Base-by-base conservation (phyloP, 1,140 invertebrate genomes). In the Bradysia coprophila region DNA sequence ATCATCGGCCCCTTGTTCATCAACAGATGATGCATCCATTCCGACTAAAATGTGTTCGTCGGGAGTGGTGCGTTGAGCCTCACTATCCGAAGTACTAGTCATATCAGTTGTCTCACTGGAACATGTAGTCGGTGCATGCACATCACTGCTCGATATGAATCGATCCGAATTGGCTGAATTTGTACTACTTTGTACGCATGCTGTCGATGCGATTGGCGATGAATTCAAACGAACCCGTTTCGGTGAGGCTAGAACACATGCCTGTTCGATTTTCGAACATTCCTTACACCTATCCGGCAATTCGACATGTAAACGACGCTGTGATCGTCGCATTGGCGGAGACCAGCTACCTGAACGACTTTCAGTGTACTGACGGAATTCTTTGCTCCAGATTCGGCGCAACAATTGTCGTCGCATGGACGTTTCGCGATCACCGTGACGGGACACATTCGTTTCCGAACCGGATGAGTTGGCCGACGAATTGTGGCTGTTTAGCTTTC, bases 341-440 rank as follows among this genome's bases (percentile, higher is more conserved):
- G 42, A 43, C 15, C 15, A 28, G 20, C 42, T 38, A 15, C 42
- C 42, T 3, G 20, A 18, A 21, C 20, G 20, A 22, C n/a, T 18
- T 4, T 13, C 8, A n/a, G n/a, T n/a, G 18, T 36, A 36, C 19
- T 19, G 42, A 21, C 32, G 34, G 28, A 19, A 38, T 13, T 43
- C 42, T 11, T 36, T 36, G 21, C 23, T 37, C 42, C 42, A 43
- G 10, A 43, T 23, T 19, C 36, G 42, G 20, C 42, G 33, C 22
- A 43, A 31, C 15, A 43, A 22, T 36, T 38, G 34, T 16, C 34
- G 32, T n/a, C 42, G 32, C 42, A 43, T 43, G 2, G 34, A 38
- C 10, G 21, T 38, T 23, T 42, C 32, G 16, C 20, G 11, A 6
- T 13, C 8, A 23, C 19, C 11, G 4, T 10, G n/a, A 3, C 11